Evolutionary conservation across 2,113 vertebrate genomes (phyloP).

Genomic region (Benitochromis conjunctus): DNA sequence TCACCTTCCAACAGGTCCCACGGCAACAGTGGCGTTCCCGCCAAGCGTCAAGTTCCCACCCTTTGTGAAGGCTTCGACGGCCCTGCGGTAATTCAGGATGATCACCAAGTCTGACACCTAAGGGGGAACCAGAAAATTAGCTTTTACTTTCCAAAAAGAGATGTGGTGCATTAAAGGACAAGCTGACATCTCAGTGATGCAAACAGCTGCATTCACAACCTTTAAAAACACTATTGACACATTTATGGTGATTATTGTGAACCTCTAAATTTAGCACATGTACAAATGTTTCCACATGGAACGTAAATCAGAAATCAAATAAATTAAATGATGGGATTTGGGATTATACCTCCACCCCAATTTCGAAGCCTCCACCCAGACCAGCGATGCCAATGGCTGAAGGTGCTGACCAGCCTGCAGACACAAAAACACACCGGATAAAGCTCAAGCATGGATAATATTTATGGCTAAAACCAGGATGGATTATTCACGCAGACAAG

Average conservation of each 20-base stretch:
- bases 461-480: not conserved
- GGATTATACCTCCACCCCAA: slow-evolving; percentile 87
- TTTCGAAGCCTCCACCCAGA: slow-evolving; percentile 94
- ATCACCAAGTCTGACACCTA: slow-evolving; percentile 96
- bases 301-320: not conserved
- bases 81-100: slow-evolving; percentile 90
- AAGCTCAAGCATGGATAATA: not conserved
- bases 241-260: not conserved
- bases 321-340: not conserved
- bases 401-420: slow-evolving; percentile 91
- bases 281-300: not conserved
- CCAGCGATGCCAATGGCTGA: slow-evolving; percentile 96
- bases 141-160: not conserved
- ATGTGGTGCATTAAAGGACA: not conserved
- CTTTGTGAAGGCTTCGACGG: slow-evolving; percentile 95
- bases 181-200: not conserved
- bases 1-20: slow-evolving; percentile 81
- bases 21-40: slow-evolving; percentile 91
- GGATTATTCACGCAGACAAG: not conserved
- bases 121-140: not conserved
- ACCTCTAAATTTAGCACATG: not conserved
- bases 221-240: not conserved
- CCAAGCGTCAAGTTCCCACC: slow-evolving; percentile 95
- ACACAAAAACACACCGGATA: not conserved
- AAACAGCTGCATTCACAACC: not conserved